Conservation (phyloP, 64 coral and sea anemone genomes). For the Platygyra sinensis region DNA sequence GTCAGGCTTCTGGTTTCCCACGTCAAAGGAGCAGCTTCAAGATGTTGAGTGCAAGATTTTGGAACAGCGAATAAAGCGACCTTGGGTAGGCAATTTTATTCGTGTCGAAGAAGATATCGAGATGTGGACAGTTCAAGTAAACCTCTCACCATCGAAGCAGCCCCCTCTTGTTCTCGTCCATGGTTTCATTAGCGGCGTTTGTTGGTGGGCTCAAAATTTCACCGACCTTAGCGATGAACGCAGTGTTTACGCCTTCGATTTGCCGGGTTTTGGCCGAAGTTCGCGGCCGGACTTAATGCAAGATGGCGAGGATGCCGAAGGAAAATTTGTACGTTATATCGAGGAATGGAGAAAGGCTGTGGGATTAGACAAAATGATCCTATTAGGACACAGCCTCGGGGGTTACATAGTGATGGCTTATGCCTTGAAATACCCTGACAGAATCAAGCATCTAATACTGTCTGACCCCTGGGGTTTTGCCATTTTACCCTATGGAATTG, state of each 20-base stretch:
- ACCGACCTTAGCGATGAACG: constrained; percentile 74
- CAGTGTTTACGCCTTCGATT: constrained; percentile 92
- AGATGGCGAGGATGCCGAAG: constrained; percentile 57
- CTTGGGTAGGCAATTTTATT: constrained; percentile 90
- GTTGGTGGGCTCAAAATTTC: constrained; percentile 87
- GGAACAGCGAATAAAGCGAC: constrained; percentile 54
- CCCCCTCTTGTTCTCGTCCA: constrained; percentile 91
- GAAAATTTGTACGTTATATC: constrained; percentile 75
- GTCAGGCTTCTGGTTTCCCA: constrained; percentile 73
- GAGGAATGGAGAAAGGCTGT: constrained; percentile 88
- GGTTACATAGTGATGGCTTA: constrained; percentile 90
- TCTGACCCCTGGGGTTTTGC: constrained; percentile 99
- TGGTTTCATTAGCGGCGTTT: constrained; percentile 86
- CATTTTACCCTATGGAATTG: constrained; percentile 86
- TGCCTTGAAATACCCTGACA: constrained; percentile 76
- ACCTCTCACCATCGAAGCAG: constrained; percentile 46
- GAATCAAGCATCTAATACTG: constrained; percentile 82
- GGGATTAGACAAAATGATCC: constrained; percentile 81
- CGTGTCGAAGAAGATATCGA: constrained; percentile 66
- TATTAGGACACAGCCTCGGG: constrained; percentile 92
- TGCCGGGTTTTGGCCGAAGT: constrained; percentile 96
- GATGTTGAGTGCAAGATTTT: constrained; percentile 77
- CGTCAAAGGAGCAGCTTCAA: constrained; percentile 83
- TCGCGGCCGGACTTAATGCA: constrained; percentile 64
- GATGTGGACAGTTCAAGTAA: constrained; percentile 91